Base-by-base conservation (phyloP, 2,888 invertebrate genomes). In the Hofmannophila pseudospretella region DNA sequence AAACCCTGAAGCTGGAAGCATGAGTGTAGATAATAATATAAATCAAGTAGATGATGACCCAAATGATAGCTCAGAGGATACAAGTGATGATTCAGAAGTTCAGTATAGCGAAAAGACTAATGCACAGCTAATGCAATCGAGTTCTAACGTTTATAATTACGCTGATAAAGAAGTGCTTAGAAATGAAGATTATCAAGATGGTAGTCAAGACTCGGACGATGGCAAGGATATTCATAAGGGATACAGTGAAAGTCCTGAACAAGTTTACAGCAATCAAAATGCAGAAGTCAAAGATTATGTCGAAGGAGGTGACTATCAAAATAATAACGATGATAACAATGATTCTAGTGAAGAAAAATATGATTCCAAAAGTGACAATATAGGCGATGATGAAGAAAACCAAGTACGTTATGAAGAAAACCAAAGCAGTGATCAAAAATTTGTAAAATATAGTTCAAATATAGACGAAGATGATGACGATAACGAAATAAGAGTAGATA, bases 91-190 rank as follows among this genome's bases (percentile, higher is more conserved):
- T 9, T 37, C 36, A 16, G 41, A 47, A 12, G 52, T 41, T 51
- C 45, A 53, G 41, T 42, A 34, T 37, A 42, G 40, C 26, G 45
- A 53, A 9, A 58, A 48, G 32, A 49, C 41, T 25, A 66, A 63
- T 36, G 49, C 53, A 31, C 68, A 78, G 51, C 33, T 66, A 13
- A 55, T 57, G 36, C 70, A 77, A 36, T 60, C 71, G 2, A 76
- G 72, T 53, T 67, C 69, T 1, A 70, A 74, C 37, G 47, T 67
- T 13, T 72, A 74, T 29, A 61, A 55, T 25, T 68, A 71, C 43
- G 56, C 50, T n/a, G 51, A 65, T 5, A 60, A 60, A 10, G 57
- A 68, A 47, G 49, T 44, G n/a, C 36, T 44, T 9, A 49, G 38
- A 1, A 44, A 14, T 35, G 34, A 49, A 14, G 35, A 41, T 33